Percentiles rank a stretch among this genome's conserved stretches.
These are phyloP conservation scores for Caradrina clavipalpis DNA, from an alignment of 2,888 invertebrate species.

Conservation along the genomic window DNA sequence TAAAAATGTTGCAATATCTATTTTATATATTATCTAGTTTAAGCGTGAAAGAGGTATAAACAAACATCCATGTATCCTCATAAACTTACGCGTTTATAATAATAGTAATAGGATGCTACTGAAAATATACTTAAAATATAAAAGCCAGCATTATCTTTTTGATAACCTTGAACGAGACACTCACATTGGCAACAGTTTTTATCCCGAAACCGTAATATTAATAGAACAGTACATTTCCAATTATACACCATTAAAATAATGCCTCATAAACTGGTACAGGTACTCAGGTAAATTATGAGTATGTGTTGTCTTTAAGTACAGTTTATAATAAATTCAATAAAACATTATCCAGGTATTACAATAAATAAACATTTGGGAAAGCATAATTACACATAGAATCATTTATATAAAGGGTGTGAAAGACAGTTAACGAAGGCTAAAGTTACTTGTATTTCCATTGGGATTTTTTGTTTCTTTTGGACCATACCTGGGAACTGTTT, in stretches of 20 bases:
- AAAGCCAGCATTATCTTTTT: background rate
- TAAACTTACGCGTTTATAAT: too few relatives aligned
- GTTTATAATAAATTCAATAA: background rate
- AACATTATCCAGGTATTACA: conserved; percentile 20
- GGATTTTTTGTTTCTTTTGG: too few relatives aligned
- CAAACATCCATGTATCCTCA: too few relatives aligned
- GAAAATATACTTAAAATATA: background rate
- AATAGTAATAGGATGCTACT: too few relatives aligned
- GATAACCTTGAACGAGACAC: background rate
- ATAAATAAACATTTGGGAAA: background rate
- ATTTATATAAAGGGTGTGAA: too few relatives aligned
- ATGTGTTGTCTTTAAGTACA: background rate
- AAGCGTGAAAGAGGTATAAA: too few relatives aligned
- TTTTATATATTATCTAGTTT: too few relatives aligned
- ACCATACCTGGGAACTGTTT: too few relatives aligned
- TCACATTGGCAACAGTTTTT: background rate
- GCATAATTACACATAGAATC: conserved; percentile 1
- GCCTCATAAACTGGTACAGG: background rate
- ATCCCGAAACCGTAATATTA: too few relatives aligned
- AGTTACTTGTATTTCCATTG: too few relatives aligned
- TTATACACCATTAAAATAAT: conserved; percentile 3
- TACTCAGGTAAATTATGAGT: background rate
- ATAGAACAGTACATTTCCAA: background rate
- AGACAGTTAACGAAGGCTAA: too few relatives aligned
- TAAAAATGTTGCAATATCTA: too few relatives aligned